Percentiles rank a stretch among this genome's conserved stretches.
phyloP scores from a whole-genome alignment of 2,888 invertebrate species.

The Erebia palarica region DNA sequence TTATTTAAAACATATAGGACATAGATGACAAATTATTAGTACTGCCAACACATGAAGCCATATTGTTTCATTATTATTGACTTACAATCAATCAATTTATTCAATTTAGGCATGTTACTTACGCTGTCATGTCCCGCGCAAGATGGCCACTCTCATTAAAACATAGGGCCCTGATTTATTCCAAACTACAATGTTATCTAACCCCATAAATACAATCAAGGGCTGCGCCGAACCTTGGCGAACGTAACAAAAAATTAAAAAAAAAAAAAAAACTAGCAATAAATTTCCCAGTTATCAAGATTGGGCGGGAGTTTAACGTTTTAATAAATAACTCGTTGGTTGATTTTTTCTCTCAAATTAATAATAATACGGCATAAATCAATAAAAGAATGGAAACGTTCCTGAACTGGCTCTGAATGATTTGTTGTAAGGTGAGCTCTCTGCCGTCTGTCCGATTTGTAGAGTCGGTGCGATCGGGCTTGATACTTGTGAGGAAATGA shows the following conservation, averaged over 20 bases:
- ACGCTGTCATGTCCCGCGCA: neutral
- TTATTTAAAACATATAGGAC: too few relatives aligned
- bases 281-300: slow-evolving; percentile 70
- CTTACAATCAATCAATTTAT: too few relatives aligned
- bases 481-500: slow-evolving; percentile 61
- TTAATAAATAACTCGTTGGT: slow-evolving; percentile 70
- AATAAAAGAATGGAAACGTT: slow-evolving; percentile 79
- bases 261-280: slow-evolving; percentile 57
- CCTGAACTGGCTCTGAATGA: slow-evolving; percentile 75
- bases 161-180: slow-evolving; percentile 24
- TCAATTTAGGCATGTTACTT: too few relatives aligned
- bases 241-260: slow-evolving; percentile 35
- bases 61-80: too few relatives aligned
- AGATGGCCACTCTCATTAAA: slow-evolving; percentile 5
- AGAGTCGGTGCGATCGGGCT: slow-evolving; percentile 37
- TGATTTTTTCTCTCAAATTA: slow-evolving; percentile 64
- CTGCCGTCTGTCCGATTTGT: slow-evolving; percentile 58
- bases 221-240: slow-evolving; percentile 22
- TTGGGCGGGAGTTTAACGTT: slow-evolving; percentile 69
- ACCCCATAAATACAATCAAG: slow-evolving; percentile 32
- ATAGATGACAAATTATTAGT: too few relatives aligned
- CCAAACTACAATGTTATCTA: slow-evolving; percentile 36
- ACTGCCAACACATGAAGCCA: too few relatives aligned
- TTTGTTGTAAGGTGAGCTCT: slow-evolving; percentile 77
- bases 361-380: slow-evolving; percentile 81